phyloP scores from a whole-genome alignment of 2,797 vertebrate genomes.

The Denticeps clupeoides region DNA sequence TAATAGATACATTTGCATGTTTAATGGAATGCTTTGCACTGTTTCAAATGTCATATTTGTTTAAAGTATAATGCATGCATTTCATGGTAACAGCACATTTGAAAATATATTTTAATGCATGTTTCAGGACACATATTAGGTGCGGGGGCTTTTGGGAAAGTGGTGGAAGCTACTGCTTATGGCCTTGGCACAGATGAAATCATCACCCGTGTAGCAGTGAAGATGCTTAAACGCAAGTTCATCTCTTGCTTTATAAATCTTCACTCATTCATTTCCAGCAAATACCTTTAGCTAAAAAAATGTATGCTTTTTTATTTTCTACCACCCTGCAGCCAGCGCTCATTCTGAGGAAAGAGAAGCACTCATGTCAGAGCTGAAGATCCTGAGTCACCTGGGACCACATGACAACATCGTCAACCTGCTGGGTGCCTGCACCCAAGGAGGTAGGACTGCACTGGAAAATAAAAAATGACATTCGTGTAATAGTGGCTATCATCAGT shows the following conservation, averaged over 20 bases:
- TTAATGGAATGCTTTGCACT: too few species aligned
- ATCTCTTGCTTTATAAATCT: not conserved
- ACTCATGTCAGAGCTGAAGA: constrained; percentile 93
- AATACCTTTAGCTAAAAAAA: not conserved
- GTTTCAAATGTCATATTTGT: too few species aligned
- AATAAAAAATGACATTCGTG: not conserved
- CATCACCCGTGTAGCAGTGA: constrained; percentile 78
- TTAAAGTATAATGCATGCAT: too few species aligned
- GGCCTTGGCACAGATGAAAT: constrained; percentile 71
- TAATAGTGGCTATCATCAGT: not conserved
- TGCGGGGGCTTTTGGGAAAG: constrained; percentile 89
- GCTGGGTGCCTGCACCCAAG: constrained; percentile 83
- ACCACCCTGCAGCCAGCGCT: constrained; percentile 67
- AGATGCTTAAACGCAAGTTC: constrained; percentile 93
- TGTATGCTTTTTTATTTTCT: not conserved
- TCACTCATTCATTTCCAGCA: not conserved
- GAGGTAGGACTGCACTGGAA: constrained; percentile 58
- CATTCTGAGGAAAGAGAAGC: constrained; percentile 82
- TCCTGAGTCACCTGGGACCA: constrained; percentile 85
- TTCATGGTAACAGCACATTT: too few species aligned
- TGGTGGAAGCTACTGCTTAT: constrained; percentile 83
- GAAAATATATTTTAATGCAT: not conserved
- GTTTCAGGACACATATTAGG: constrained; percentile 78
- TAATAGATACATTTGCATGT: not conserved
- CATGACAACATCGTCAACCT: constrained; percentile 91